These are phyloP conservation scores for Calidris pygmaea DNA, from an alignment of 2,113 vertebrate species.

Conservation along the genomic window DNA sequence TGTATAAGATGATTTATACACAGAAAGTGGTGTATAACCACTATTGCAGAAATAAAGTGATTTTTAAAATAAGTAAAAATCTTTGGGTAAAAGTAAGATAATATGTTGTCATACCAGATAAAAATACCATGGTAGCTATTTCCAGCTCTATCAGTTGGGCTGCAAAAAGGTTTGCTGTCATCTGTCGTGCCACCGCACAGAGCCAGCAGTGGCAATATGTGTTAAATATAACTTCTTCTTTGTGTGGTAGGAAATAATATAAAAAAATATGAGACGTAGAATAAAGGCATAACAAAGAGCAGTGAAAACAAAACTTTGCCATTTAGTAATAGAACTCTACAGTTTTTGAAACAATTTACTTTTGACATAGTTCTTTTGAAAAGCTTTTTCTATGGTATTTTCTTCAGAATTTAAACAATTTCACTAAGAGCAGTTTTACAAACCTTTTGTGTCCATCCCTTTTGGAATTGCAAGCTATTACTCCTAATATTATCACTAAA, in stretches of 20 bases:
- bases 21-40: background rate
- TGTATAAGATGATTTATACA: background rate
- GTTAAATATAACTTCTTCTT: background rate
- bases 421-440: background rate
- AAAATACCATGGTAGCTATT: background rate
- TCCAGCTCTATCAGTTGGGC: background rate
- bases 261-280: fast-evolving
- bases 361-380: background rate
- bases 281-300: background rate
- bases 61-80: background rate
- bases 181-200: background rate
- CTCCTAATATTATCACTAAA: background rate
- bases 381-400: background rate
- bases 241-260: background rate
- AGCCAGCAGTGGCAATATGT: background rate
- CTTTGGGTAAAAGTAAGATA: background rate
- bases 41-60: background rate
- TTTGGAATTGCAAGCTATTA: background rate
- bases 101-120: background rate
- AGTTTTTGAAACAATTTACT: background rate
- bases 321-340: background rate
- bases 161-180: background rate
- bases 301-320: background rate
- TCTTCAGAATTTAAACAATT: background rate
- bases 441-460: background rate